phyloP scores from a whole-genome alignment of 2,797 vertebrate genomes.

The Falco rusticolus region DNA sequence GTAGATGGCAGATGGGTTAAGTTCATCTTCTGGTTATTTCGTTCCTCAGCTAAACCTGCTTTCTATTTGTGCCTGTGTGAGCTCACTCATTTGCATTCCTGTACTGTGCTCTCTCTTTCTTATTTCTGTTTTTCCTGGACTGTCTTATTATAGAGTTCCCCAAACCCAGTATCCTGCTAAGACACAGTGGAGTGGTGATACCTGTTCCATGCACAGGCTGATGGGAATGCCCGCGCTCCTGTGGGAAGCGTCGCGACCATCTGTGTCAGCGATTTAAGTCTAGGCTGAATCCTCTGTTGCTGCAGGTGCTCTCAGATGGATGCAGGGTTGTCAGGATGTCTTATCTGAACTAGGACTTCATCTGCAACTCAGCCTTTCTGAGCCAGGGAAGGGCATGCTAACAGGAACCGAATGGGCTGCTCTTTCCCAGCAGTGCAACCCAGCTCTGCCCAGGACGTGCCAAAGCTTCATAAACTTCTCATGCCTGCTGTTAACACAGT shows the following conservation, averaged over 20 bases:
- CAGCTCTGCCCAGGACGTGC: background rate
- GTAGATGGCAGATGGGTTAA: background rate
- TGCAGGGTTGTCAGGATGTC: background rate
- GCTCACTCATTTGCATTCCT: background rate
- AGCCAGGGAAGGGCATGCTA: background rate
- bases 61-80: constrained; percentile 27
- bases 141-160: background rate
- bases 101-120: background rate
- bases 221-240: background rate
- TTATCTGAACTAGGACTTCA: background rate
- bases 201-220: accelerated
- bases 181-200: background rate
- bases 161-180: background rate
- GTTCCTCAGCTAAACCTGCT: constrained; percentile 18
- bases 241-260: background rate
- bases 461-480: background rate
- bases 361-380: background rate
- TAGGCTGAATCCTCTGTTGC: background rate
- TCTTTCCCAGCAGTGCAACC: background rate
- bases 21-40: constrained; percentile 1
- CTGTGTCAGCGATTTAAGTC: background rate
- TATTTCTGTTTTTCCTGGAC: background rate
- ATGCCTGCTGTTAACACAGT: background rate
- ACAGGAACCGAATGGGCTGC: background rate
- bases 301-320: background rate